Percentiles rank a stretch among this genome's conserved stretches.
Conservation (phyloP, 2,888 invertebrate species). For the Mesoligia furuncula region DNA sequence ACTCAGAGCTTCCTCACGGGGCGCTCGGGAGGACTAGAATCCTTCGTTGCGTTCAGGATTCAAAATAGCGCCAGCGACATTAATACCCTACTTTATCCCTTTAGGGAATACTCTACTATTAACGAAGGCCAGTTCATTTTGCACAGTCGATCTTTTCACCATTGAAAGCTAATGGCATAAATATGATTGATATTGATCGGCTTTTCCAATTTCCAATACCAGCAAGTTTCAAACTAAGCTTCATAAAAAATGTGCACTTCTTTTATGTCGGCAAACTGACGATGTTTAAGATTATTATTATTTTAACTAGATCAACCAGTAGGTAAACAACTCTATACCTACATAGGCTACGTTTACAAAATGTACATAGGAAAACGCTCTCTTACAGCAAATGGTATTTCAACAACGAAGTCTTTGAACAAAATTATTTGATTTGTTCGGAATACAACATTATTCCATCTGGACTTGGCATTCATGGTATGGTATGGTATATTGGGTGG, state of each 20-base stretch:
- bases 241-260: not conserved
- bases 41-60: no score
- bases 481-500: no score
- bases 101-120: not conserved
- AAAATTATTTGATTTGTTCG: conserved; percentile 34
- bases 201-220: not conserved
- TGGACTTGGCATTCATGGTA: not conserved
- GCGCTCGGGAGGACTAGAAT: no score
- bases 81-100: no score
- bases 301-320: not conserved
- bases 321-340: not conserved
- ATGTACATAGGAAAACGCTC: not conserved
- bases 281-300: not conserved
- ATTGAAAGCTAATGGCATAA: not conserved
- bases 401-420: not conserved
- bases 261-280: not conserved
- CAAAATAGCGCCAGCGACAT: no score
- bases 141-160: not conserved
- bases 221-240: not conserved
- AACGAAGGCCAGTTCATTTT: not conserved
- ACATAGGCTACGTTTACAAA: not conserved
- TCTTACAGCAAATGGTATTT: not conserved
- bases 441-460: conserved; percentile 16
- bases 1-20: no score
- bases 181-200: not conserved